phyloP scores from a whole-genome alignment of 1,140 invertebrate genomes.

The Heliconius nattereri region DNA sequence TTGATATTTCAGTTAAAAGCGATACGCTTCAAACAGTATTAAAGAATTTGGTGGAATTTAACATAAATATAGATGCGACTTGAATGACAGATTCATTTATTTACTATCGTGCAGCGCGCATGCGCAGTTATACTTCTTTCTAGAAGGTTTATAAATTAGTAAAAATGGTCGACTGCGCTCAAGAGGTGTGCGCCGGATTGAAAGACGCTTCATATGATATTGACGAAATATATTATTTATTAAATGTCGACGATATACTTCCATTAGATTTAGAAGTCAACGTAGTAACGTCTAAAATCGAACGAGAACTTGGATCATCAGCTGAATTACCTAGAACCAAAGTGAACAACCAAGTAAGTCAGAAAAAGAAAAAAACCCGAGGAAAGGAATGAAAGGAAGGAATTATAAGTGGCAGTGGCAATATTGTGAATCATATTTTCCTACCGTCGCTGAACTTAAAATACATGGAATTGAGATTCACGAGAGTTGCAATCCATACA shows the following conservation, averaged over 20 bases:
- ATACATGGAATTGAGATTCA: conserved; percentile 53
- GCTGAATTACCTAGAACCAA: neutral
- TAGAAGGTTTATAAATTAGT: conserved; percentile 59
- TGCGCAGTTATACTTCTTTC: conserved; percentile 51
- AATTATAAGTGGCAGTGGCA: conserved; percentile 63
- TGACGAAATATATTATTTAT: conserved; percentile 32
- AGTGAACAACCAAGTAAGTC: neutral
- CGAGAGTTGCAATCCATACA: conserved; percentile 54
- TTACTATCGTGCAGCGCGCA: conserved; percentile 51
- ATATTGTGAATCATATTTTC: conserved; percentile 58
- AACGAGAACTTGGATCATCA: neutral
- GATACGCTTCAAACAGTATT: conserved; percentile 49
- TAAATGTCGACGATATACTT: conserved; percentile 16
- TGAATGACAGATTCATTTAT: conserved; percentile 18
- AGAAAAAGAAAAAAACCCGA: neutral
- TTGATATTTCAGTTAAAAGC: conserved; percentile 48
- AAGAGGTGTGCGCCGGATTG: conserved; percentile 47
- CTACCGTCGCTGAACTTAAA: conserved; percentile 49
- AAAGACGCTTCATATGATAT: conserved; percentile 28
- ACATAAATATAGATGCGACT: conserved; percentile 37
- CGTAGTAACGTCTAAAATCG: neutral
- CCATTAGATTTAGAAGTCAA: neutral
- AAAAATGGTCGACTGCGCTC: conserved; percentile 50
- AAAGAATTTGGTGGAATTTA: conserved; percentile 45
- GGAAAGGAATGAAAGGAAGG: conserved; percentile 8